Conservation (phyloP, 2,888 invertebrate genomes). For the Lochmaea capreae region DNA sequence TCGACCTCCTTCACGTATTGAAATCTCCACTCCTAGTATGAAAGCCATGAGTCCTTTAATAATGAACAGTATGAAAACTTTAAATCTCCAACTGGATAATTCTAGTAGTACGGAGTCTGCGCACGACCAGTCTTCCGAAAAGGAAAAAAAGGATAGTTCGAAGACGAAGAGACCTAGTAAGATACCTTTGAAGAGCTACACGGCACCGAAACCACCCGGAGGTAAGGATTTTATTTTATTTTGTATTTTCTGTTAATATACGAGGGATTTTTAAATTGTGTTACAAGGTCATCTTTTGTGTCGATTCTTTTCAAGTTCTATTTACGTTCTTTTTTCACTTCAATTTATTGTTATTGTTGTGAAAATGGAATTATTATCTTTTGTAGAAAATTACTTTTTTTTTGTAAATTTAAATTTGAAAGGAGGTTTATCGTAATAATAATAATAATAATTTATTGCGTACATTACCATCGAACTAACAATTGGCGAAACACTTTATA, state of each 20-base stretch:
- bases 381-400: too few species aligned
- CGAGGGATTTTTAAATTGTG: not conserved
- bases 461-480: too few species aligned
- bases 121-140: constrained; percentile 68
- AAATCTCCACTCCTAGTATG: constrained; percentile 70
- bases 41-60: constrained; percentile 57
- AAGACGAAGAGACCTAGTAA: constrained; percentile 73
- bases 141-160: constrained; percentile 51
- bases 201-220: constrained; percentile 73
- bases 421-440: too few species aligned
- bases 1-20: constrained; percentile 46
- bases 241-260: not conserved
- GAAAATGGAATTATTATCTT: too few species aligned
- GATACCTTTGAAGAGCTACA: constrained; percentile 75
- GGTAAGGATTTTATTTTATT: constrained; percentile 42
- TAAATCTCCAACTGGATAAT: constrained; percentile 68
- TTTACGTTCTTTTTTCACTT: too few species aligned
- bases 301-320: too few species aligned
- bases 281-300: too few species aligned
- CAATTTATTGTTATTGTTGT: too few species aligned
- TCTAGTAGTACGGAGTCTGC: constrained; percentile 76
- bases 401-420: too few species aligned
- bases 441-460: too few species aligned
- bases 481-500: too few species aligned
- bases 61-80: constrained; percentile 64